Evolutionary conservation across 2,888 invertebrate species (phyloP).

Genomic region (Sussaba pulchella): DNA sequence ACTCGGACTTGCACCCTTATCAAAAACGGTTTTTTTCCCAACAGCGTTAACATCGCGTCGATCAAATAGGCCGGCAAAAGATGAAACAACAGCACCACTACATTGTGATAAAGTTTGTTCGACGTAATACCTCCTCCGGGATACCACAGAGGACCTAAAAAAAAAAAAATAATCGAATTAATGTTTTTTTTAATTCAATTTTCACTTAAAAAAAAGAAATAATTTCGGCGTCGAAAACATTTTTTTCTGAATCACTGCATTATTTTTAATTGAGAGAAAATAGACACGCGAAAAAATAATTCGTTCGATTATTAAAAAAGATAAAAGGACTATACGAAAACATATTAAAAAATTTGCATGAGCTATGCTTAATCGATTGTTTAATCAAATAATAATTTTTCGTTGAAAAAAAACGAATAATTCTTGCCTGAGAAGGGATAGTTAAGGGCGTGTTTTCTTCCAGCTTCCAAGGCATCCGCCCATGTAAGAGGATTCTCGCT

Average conservation of each 20-base stretch:
- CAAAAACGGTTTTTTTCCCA: constrained; percentile 91
- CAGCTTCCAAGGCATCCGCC: constrained; percentile 91
- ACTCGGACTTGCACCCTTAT: constrained; percentile 88
- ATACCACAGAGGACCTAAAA: constrained; percentile 80
- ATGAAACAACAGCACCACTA: constrained; percentile 90
- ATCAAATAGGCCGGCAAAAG: constrained; percentile 92
- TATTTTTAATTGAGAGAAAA: too few relatives aligned
- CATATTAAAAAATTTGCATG: too few relatives aligned
- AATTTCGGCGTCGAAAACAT: too few relatives aligned
- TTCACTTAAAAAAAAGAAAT: neutral
- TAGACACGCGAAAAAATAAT: too few relatives aligned
- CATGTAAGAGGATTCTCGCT: constrained; percentile 93
- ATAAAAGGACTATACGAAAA: too few relatives aligned
- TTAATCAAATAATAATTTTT: too few relatives aligned
- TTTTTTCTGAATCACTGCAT: too few relatives aligned
- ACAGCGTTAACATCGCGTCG: constrained; percentile 88
- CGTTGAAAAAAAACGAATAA: constrained; percentile 4
- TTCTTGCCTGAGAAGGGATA: constrained; percentile 85
- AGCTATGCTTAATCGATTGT: too few relatives aligned
- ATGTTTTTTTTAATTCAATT: neutral
- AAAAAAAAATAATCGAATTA: neutral
- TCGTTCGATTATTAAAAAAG: too few relatives aligned
- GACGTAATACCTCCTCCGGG: constrained; percentile 90
- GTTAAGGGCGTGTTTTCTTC: constrained; percentile 86
- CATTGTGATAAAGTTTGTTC: constrained; percentile 87